Percentiles rank a stretch among this genome's conserved stretches.
These are phyloP conservation scores for Drosophila bipectinata DNA, from an alignment of 1,140 invertebrate species.

Conservation along the genomic window DNA sequence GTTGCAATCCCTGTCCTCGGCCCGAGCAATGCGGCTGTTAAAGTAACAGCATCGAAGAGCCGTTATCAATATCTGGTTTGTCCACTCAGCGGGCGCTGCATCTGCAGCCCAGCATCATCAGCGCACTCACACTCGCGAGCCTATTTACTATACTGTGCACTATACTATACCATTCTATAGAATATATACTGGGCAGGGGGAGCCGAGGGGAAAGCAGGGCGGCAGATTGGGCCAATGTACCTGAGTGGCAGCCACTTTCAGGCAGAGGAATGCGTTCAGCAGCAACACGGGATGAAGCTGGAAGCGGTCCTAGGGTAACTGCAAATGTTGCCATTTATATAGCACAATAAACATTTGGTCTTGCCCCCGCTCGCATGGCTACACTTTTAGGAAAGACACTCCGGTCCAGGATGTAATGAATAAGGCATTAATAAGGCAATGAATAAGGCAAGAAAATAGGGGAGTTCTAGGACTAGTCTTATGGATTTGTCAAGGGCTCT, in stretches of 20 bases:
- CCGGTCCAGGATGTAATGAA: neutral
- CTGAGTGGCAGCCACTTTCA: slow-evolving; percentile 78
- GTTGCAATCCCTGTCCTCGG: slow-evolving; percentile 52
- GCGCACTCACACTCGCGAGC: slow-evolving; percentile 26
- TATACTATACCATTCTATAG: neutral
- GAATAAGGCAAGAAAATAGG: neutral
- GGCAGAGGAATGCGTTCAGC: slow-evolving; percentile 74
- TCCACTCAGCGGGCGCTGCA: slow-evolving; percentile 74
- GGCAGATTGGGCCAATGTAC: slow-evolving; percentile 82
- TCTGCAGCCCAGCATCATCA: slow-evolving; percentile 49
- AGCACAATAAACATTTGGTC: slow-evolving; percentile 81
- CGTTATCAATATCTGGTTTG: slow-evolving; percentile 84
- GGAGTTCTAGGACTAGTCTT: too few species aligned
- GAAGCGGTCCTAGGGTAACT: slow-evolving; percentile 71
- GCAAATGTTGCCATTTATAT: slow-evolving; percentile 81
- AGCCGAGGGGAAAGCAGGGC: slow-evolving; percentile 50
- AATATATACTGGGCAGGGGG: slow-evolving; percentile 19
- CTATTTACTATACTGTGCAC: neutral
- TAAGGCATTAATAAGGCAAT: neutral
- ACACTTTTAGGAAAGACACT: slow-evolving; percentile 27
- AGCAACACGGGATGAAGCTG: slow-evolving; percentile 32
- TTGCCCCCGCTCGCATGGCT: slow-evolving; percentile 65
- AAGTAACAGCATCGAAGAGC: slow-evolving; percentile 82
- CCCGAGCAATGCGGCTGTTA: slow-evolving; percentile 68
- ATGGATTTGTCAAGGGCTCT: too few species aligned